These are phyloP conservation scores for Bombus sibiricus DNA, from an alignment of 1,140 invertebrate species.

Conservation along the genomic window DNA sequence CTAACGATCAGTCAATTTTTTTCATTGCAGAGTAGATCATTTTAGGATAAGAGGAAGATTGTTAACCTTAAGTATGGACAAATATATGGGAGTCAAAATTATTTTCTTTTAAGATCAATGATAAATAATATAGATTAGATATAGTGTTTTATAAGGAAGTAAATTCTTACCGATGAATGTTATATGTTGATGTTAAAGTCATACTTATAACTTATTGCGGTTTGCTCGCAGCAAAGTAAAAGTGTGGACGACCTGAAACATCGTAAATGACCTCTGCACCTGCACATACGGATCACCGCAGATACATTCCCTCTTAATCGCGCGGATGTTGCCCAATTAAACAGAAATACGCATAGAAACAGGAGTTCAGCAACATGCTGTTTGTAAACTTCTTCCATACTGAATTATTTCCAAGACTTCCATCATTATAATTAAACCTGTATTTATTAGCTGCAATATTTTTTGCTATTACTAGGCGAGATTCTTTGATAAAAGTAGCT, in stretches of 20 bases:
- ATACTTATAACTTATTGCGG: not conserved
- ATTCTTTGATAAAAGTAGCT: not conserved
- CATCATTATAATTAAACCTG: not conserved
- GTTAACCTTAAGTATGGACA: not conserved
- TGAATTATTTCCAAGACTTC: not conserved
- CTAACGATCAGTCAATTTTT: not conserved
- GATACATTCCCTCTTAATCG: constrained; percentile 29
- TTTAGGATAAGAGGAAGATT: not conserved
- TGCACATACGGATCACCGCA: constrained; percentile 35
- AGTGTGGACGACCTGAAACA: constrained; percentile 31
- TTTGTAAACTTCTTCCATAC: not conserved
- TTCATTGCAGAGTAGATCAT: not conserved
- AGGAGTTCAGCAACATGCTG: constrained; percentile 1
- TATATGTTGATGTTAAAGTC: not conserved
- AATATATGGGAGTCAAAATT: not conserved
- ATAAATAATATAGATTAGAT: too few relatives aligned
- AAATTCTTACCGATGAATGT: not conserved
- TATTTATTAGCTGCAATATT: too few relatives aligned
- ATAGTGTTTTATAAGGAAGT: not conserved
- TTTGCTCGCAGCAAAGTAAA: constrained; percentile 33
- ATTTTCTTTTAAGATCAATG: not conserved
- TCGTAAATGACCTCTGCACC: constrained; percentile 27
- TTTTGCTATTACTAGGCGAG: not conserved
- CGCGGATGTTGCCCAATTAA: constrained; percentile 46
- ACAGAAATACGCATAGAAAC: constrained; percentile 10